Percentiles rank a stretch among this genome's conserved stretches.
phyloP scores from a whole-genome alignment of 1,140 invertebrate genomes.

The Neodiprion lecontei region DNA sequence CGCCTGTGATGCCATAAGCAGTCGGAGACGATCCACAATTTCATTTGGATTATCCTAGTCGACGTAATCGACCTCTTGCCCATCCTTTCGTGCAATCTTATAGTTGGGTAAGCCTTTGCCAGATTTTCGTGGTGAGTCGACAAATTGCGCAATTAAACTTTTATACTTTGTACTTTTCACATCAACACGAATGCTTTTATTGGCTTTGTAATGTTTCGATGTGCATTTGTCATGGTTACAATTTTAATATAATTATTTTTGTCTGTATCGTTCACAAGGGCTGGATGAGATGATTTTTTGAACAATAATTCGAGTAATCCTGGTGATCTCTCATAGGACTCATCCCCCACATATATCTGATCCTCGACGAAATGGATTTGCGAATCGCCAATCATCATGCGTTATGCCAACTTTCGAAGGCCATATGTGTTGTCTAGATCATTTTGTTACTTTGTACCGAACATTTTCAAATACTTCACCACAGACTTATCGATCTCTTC shows the following conservation, averaged over 20 bases:
- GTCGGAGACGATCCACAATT: constrained; percentile 43
- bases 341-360: neutral
- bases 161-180: neutral
- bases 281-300: constrained; percentile 8
- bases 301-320: constrained; percentile 24
- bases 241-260: constrained; percentile 20
- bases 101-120: neutral
- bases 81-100: too few species aligned
- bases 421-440: neutral
- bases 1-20: constrained; percentile 41
- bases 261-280: neutral
- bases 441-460: neutral
- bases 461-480: neutral
- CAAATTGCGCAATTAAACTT: neutral
- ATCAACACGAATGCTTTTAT: neutral
- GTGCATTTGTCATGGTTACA: constrained; percentile 11
- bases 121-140: neutral
- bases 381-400: constrained; percentile 14
- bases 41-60: constrained; percentile 50
- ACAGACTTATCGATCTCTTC: neutral
- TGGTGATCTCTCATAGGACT: constrained; percentile 4
- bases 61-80: constrained; percentile 28
- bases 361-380: neutral
- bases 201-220: constrained; percentile 18
- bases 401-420: constrained; percentile 9